Conservation (phyloP, 2,888 invertebrate species). For the Tipula vernalis region DNA sequence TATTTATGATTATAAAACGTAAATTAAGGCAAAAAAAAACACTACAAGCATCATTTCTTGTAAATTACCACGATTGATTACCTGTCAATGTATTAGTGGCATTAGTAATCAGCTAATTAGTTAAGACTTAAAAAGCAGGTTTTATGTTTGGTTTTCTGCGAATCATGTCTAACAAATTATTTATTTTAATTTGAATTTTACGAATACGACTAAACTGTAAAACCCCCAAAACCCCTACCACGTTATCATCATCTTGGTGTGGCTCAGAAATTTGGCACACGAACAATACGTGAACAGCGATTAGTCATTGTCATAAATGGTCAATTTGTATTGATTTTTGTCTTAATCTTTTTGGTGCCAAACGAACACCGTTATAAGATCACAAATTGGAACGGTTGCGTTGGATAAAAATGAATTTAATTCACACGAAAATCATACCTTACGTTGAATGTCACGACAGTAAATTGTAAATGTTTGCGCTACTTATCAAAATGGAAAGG, state of each 20-base stretch:
- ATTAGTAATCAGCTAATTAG: neutral
- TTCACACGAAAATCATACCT: constrained; percentile 25
- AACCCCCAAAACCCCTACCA: neutral
- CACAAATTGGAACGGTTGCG: neutral
- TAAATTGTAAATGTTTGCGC: constrained; percentile 16
- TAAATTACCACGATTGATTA: neutral
- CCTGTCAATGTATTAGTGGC: neutral
- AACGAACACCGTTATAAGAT: neutral
- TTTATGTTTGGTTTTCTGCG: neutral
- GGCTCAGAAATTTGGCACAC: neutral
- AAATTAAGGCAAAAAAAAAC: no score
- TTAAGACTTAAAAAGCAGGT: no score
- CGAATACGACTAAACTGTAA: neutral
- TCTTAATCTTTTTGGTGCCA: neutral
- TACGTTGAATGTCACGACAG: constrained; percentile 24
- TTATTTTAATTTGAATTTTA: neutral
- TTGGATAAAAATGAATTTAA: constrained; percentile 37
- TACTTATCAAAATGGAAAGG: neutral
- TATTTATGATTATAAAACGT: no score
- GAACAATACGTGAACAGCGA: neutral
- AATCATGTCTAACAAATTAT: neutral
- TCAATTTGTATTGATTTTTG: neutral
- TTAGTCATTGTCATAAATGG: neutral
- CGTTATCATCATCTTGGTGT: neutral
- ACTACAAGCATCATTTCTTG: no score